Evolutionary conservation across 1,140 invertebrate genomes (phyloP).

Genomic region (Penaeus chinensis): DNA sequence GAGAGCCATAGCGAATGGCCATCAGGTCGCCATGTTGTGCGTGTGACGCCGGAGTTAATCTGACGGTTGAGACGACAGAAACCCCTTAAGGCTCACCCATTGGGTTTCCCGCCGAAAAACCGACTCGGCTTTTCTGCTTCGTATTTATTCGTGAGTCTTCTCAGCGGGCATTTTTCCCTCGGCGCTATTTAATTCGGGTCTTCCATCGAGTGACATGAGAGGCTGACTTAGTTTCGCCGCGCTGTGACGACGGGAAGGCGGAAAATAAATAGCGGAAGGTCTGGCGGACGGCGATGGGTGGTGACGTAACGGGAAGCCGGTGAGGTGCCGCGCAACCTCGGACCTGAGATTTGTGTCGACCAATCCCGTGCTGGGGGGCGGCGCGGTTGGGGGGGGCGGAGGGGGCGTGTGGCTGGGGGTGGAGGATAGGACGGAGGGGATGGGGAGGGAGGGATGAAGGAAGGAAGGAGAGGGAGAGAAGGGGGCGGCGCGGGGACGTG

Average conservation of each 20-base stretch:
- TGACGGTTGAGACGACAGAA: conserved; percentile 33
- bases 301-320: conserved; percentile 1
- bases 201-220: background rate
- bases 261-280: background rate
- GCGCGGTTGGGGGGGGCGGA: background rate
- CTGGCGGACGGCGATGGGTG: background rate
- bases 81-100: conserved; percentile 16
- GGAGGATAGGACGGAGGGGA: background rate
- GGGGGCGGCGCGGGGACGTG: background rate
- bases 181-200: background rate
- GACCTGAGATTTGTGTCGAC: conserved; percentile 43
- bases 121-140: background rate
- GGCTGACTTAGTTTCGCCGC: background rate
- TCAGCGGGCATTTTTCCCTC: background rate
- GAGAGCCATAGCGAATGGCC: background rate
- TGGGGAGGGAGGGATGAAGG: background rate
- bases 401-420: background rate
- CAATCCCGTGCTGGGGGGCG: conserved; percentile 25
- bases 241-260: background rate
- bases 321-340: conserved; percentile 31
- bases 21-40: conserved; percentile 32
- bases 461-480: background rate
- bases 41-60: background rate
- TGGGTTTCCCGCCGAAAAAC: conserved; percentile 23
- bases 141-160: background rate